Evolutionary conservation across 2,113 vertebrate genomes (phyloP), one percentile per base, ranked within the genome.

Genomic region (Hipposideros armiger): DNA sequence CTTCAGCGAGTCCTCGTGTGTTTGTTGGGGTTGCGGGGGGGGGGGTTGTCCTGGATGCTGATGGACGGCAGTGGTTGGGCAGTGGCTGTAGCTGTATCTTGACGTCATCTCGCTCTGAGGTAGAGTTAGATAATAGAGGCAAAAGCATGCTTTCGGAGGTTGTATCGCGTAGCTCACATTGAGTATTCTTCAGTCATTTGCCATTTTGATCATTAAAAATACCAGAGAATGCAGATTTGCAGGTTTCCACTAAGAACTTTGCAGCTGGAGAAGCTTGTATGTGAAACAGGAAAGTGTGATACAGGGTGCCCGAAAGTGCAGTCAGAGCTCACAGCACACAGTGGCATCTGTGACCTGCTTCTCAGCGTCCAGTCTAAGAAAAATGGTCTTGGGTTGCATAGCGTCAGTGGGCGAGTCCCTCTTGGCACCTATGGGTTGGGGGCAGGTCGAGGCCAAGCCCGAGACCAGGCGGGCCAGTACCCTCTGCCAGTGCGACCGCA

Each of bases 131-230:
- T 19, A 0, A 15, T 17, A 6, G 60, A 19, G 76, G 54, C 73
- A 72, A 2, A 32, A 66, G 8, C 3, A 4, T 0, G 0, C 42
- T 15, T 47, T 73, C 32, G 50, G 40, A 74, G 17, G 22, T 0
- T 11, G 6, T 7, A 0, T 17, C 0, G 20, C 40, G 50, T 4
- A 14, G 80, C 15, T 22, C 2, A 4, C 24, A 14, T 3, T 56
- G 11, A 0, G 40, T 42, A 1, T 17, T 47, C 60, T 80, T 28
- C 17, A 24, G 50, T 82, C 22, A 0, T 30, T 14, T 7, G n/a
- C 81, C 40, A 47, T 24, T 47, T 10, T 11, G 24, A 3, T 74
- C 19, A 14, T 54, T 24, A 24, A 36, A 67, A 64, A 19, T 40
- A 10, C 10, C 16, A 10, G 60, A 58, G 69, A 5, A 5, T 11